These are phyloP conservation scores for Coecobrya sp. DNA, from an alignment of 2,888 invertebrate genomes.

Conservation along the genomic window DNA sequence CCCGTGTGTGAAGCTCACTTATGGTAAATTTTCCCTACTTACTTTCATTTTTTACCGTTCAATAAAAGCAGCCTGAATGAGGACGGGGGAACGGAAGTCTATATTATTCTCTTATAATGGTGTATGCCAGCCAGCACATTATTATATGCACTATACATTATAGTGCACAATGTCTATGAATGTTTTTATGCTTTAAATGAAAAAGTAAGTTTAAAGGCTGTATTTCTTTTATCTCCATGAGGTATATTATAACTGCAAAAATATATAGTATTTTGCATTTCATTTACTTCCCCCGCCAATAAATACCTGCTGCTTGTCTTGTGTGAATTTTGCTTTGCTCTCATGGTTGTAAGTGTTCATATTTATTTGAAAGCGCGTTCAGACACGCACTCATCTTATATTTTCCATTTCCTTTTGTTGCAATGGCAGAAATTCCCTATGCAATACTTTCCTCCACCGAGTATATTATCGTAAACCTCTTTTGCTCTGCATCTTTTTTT, in stretches of 20 bases:
- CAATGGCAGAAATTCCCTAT: conserved; percentile 50
- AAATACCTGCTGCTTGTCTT: conserved; percentile 37
- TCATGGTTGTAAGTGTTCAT: conserved; percentile 31
- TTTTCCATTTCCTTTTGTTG: conserved; percentile 57
- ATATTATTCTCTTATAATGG: background rate
- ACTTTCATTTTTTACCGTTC: conserved; percentile 32
- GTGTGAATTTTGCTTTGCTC: conserved; percentile 13
- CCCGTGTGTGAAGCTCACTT: conserved; percentile 24
- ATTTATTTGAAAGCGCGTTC: conserved; percentile 58
- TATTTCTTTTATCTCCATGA: background rate
- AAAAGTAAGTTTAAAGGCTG: background rate
- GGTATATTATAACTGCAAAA: background rate
- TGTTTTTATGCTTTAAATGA: background rate
- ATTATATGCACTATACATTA: background rate
- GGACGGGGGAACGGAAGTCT: conserved; percentile 38
- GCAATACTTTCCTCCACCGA: conserved; percentile 61
- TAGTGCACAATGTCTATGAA: background rate
- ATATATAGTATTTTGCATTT: conserved; percentile 37
- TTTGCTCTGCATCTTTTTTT: conserved; percentile 33
- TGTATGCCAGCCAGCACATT: no score
- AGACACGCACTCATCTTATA: background rate
- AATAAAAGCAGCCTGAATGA: background rate
- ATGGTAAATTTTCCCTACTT: conserved; percentile 37
- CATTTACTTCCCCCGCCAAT: conserved; percentile 56
- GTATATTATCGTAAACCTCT: conserved; percentile 19